Evolutionary conservation across 2,888 invertebrate species (phyloP).

Genomic region (Pollenia amentaria): DNA sequence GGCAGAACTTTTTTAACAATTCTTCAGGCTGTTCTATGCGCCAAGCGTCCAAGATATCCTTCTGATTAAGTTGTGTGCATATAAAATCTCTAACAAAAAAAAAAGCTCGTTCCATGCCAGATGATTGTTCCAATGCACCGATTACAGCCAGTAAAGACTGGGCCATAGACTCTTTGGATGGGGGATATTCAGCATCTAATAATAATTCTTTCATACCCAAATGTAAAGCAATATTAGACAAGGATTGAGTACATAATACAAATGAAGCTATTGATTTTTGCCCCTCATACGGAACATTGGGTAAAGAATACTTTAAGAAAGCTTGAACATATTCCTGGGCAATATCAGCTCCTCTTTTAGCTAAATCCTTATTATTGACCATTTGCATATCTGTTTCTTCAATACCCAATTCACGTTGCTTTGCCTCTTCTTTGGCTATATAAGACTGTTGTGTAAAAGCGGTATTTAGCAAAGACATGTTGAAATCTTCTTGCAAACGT

Average conservation of each 20-base stretch:
- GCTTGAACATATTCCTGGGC: constrained; percentile 88
- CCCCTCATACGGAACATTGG: constrained; percentile 91
- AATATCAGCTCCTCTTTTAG: constrained; percentile 88
- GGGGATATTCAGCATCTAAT: constrained; percentile 89
- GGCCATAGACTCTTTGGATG: constrained; percentile 86
- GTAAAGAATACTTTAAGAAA: constrained; percentile 89
- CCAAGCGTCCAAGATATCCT: constrained; percentile 94
- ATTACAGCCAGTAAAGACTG: constrained; percentile 92
- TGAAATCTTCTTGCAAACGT: constrained; percentile 93
- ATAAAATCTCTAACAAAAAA: constrained; percentile 94
- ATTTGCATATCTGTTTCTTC: constrained; percentile 86
- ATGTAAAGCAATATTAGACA: constrained; percentile 89
- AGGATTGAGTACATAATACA: constrained; percentile 81
- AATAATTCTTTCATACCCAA: constrained; percentile 94
- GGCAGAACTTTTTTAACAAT: constrained; percentile 88
- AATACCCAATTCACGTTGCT: constrained; percentile 89
- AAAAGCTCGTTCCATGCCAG: constrained; percentile 88
- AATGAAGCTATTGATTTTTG: constrained; percentile 88
- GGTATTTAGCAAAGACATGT: constrained; percentile 88
- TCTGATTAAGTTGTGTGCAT: constrained; percentile 92
- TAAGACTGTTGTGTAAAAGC: constrained; percentile 94
- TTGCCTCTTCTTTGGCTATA: constrained; percentile 89
- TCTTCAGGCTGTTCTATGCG: constrained; percentile 91
- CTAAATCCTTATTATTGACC: constrained; percentile 89
- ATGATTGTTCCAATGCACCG: constrained; percentile 89